Percentiles rank a stretch among this genome's conserved stretches.
Conservation (phyloP, 2,113 vertebrate species). For the Halichoeres trimaculatus region DNA sequence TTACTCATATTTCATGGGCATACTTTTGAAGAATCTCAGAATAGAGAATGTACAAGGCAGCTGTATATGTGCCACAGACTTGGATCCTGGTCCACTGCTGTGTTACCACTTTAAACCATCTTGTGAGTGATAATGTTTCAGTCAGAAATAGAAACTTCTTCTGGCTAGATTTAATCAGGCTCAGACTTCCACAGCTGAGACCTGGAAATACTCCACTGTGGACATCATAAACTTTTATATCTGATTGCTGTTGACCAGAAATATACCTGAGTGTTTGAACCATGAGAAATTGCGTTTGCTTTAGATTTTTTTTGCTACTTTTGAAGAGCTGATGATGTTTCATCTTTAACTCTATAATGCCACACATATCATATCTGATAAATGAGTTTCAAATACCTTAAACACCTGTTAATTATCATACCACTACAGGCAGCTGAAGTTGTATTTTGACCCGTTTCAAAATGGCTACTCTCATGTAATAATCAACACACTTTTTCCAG, state of each 20-base stretch:
- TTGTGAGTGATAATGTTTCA: conserved; percentile 2
- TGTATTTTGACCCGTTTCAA: too few relatives aligned
- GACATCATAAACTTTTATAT: conserved; percentile 15
- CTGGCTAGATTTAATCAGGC: neutral
- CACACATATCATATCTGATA: too few relatives aligned
- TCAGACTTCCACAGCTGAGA: neutral
- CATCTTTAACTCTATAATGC: too few relatives aligned
- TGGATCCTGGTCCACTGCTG: neutral
- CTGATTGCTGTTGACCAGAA: neutral
- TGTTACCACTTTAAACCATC: neutral
- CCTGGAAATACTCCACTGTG: conserved; percentile 11
- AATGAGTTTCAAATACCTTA: too few relatives aligned
- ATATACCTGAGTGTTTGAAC: neutral
- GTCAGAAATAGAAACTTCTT: neutral
- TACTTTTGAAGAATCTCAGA: neutral
- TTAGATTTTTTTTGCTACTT: too few relatives aligned
- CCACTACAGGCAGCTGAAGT: too few relatives aligned
- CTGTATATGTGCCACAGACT: neutral
- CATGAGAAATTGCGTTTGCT: too few relatives aligned
- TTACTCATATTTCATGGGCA: conserved; percentile 14
- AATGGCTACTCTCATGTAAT: too few relatives aligned
- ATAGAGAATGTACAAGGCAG: neutral
- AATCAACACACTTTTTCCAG: too few relatives aligned
- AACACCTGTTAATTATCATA: too few relatives aligned
- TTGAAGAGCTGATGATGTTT: too few relatives aligned